A percentile compares a stretch with the other conserved stretches of the same genome.
Evolutionary conservation across 2,113 vertebrate genomes (phyloP).

Genomic region (Beaufortia kweichowensis): DNA sequence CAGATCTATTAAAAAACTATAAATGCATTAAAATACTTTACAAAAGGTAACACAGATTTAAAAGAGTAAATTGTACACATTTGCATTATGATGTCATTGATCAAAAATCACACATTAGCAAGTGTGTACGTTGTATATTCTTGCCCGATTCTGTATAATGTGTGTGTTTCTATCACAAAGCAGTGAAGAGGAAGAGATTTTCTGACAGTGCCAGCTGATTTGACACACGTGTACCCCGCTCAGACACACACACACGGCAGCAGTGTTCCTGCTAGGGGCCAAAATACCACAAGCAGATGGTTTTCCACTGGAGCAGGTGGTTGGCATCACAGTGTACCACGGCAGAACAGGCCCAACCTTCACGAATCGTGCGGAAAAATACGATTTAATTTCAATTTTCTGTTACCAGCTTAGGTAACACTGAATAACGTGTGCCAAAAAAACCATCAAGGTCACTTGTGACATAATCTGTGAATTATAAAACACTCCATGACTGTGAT

Average conservation of each 20-base stretch:
- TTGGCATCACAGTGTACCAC: constrained; percentile 46
- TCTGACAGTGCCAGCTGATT: constrained; percentile 64
- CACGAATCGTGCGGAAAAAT: constrained; percentile 36
- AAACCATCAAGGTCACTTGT: not conserved
- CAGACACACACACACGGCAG: constrained; percentile 17
- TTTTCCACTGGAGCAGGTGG: constrained; percentile 68
- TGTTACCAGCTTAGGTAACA: constrained; percentile 29
- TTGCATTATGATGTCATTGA: too few species aligned
- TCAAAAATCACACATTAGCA: too few species aligned
- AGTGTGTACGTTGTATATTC: not conserved
- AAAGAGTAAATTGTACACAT: too few species aligned
- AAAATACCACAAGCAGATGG: constrained; percentile 65
- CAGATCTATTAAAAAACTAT: too few species aligned
- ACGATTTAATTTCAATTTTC: constrained; percentile 30
- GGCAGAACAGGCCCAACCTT: constrained; percentile 46
- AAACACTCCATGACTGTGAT: not conserved
- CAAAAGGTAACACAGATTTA: too few species aligned
- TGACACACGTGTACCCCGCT: constrained; percentile 42
- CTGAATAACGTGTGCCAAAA: not conserved
- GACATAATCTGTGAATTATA: constrained; percentile 28
- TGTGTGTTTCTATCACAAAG: constrained; percentile 45
- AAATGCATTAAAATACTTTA: too few species aligned
- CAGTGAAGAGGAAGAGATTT: constrained; percentile 52
- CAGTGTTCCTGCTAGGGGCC: constrained; percentile 53
- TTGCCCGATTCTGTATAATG: constrained; percentile 21